Evolutionary conservation across 1,140 invertebrate genomes (phyloP).

Genomic region (Bicyclus anynana): DNA sequence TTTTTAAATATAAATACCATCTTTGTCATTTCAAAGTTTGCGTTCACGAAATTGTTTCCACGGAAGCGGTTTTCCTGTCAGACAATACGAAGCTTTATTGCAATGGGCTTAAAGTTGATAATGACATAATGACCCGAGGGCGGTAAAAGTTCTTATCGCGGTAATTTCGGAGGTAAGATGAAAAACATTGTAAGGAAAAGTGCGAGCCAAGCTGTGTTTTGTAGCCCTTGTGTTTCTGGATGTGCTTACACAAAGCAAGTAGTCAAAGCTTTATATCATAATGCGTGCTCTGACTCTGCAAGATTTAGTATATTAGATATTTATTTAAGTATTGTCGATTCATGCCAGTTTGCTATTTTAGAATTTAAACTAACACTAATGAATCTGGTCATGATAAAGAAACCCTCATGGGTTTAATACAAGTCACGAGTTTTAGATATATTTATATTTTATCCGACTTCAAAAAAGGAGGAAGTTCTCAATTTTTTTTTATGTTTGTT

Average conservation of each 20-base stretch:
- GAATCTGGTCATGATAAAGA: too few species aligned
- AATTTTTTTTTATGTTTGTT: too few species aligned
- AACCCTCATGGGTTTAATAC: too few species aligned
- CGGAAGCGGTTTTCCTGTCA: slow-evolving; percentile 32
- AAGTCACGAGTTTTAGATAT: too few species aligned
- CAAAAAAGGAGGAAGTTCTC: too few species aligned
- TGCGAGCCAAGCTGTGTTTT: not conserved
- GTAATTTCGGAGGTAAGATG: slow-evolving; percentile 40
- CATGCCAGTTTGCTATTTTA: too few species aligned
- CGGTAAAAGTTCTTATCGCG: slow-evolving; percentile 41
- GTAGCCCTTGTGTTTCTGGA: not conserved
- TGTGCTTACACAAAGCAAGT: not conserved
- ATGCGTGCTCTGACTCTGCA: too few species aligned
- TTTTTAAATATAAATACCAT: slow-evolving; percentile 29
- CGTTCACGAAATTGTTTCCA: slow-evolving; percentile 33
- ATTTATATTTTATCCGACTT: too few species aligned
- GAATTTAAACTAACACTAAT: too few species aligned
- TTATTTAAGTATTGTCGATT: too few species aligned
- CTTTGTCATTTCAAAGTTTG: slow-evolving; percentile 30
- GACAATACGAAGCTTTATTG: slow-evolving; percentile 29
- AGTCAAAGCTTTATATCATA: not conserved
- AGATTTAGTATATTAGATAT: too few species aligned
- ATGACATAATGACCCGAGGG: slow-evolving; percentile 32
- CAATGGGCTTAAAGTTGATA: slow-evolving; percentile 39
- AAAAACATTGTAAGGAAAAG: slow-evolving; percentile 37